These are phyloP conservation scores for Lophotriccus pileatus DNA, from an alignment of 2,797 vertebrate species.

Conservation along the genomic window DNA sequence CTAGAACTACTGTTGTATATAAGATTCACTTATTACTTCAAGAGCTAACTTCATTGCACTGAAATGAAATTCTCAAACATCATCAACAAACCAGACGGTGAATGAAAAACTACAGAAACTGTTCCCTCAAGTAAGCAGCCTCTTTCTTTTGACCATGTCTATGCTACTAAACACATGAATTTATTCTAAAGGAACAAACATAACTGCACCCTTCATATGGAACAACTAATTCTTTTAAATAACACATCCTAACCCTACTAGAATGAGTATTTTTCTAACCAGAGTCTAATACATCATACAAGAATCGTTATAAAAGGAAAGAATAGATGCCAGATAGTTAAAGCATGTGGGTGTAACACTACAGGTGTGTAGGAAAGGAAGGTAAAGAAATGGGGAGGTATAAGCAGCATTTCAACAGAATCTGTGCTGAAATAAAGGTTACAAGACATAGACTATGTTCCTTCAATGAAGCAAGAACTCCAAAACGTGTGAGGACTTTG, in stretches of 20 bases:
- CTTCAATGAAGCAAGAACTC: not conserved
- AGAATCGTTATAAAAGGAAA: not conserved
- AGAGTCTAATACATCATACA: not conserved
- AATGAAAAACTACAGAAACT: not conserved
- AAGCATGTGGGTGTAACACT: not conserved
- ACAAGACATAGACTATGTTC: not conserved
- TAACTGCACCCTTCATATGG: not conserved
- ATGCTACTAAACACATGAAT: not conserved
- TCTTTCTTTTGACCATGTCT: not conserved
- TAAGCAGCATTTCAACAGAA: not conserved
- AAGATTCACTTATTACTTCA: not conserved
- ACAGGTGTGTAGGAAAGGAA: not conserved
- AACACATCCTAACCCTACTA: not conserved
- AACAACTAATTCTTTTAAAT: not conserved
- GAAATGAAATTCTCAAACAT: not conserved
- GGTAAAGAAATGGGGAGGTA: not conserved
- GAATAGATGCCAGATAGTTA: not conserved
- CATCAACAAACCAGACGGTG: not conserved
- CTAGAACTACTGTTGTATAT: not conserved
- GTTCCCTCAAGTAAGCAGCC: not conserved
- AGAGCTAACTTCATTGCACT: not conserved
- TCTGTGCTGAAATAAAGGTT: not conserved
- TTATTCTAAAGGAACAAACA: not conserved
- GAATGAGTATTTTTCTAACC: not conserved
- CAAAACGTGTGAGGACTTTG: accelerated